Evolutionary conservation across 2,113 vertebrate species (phyloP).

Genomic region (Cettia cetti): DNA sequence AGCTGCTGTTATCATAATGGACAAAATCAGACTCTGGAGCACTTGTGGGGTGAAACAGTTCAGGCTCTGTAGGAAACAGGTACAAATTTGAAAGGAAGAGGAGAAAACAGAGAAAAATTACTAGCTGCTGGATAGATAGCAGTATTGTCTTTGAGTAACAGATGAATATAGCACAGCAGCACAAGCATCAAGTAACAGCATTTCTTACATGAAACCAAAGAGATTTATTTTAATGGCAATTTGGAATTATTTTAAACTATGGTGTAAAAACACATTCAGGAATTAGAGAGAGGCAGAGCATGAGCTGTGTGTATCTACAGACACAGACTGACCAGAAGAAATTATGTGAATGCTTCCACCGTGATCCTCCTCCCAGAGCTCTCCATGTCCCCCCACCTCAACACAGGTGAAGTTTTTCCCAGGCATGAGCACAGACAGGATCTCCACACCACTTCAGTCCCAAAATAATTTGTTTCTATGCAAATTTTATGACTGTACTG

Average conservation of each 20-base stretch:
- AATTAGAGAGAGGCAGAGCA: not conserved
- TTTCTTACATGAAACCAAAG: not conserved
- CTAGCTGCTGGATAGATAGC: not conserved
- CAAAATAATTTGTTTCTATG: not conserved
- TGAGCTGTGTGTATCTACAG: not conserved
- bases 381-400: not conserved
- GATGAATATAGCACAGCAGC: not conserved
- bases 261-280: not conserved
- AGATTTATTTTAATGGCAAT: not conserved
- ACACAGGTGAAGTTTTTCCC: not conserved
- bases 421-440: not conserved
- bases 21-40: slow-evolving; percentile 62
- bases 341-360: not conserved
- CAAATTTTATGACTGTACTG: not conserved
- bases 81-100: not conserved
- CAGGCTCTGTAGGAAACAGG: slow-evolving; percentile 71
- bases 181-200: not conserved
- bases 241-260: not conserved
- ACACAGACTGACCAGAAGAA: not conserved
- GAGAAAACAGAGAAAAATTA: not conserved
- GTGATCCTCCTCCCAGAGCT: not conserved
- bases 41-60: slow-evolving; percentile 68
- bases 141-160: not conserved
- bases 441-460: not conserved
- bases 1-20: slow-evolving; percentile 80